These are phyloP conservation scores for Drosophila lowei DNA, from an alignment of 1,140 invertebrate species.

Conservation along the genomic window DNA sequence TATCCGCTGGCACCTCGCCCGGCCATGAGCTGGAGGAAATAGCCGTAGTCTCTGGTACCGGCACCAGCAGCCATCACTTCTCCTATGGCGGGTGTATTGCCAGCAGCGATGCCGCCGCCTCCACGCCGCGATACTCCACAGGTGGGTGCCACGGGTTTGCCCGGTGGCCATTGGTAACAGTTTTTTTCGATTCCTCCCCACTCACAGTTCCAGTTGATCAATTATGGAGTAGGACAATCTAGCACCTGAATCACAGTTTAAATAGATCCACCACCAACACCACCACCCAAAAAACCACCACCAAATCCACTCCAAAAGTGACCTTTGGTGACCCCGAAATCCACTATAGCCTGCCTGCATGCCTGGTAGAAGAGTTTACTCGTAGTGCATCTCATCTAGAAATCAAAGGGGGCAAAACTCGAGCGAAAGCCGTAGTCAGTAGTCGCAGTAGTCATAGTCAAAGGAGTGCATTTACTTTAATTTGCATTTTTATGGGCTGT, in stretches of 20 bases:
- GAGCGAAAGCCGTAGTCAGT: too few species aligned
- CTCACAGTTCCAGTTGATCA: background rate
- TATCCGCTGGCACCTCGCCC: constrained; percentile 84
- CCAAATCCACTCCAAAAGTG: constrained; percentile 28
- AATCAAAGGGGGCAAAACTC: background rate
- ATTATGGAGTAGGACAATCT: constrained; percentile 7
- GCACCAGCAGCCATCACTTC: constrained; percentile 85
- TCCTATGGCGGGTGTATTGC: constrained; percentile 85
- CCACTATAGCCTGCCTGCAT: constrained; percentile 15
- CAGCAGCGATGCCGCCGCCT: constrained; percentile 30
- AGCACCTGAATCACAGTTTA: constrained; percentile 39
- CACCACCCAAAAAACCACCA: constrained; percentile 9
- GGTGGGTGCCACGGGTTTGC: constrained; percentile 82
- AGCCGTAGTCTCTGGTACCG: constrained; percentile 88
- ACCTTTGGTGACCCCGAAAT: constrained; percentile 29
- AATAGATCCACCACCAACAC: constrained; percentile 26
- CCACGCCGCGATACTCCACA: constrained; percentile 87
- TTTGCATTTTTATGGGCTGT: too few species aligned
- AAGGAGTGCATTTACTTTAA: too few species aligned
- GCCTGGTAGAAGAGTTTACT: constrained; percentile 34
- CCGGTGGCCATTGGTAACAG: background rate
- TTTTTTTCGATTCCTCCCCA: background rate
- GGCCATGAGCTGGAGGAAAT: constrained; percentile 91
- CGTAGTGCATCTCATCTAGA: constrained; percentile 15
- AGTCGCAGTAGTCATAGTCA: too few species aligned